Percentiles rank a stretch among this genome's conserved stretches.
These are phyloP conservation scores for rat (Rattus norvegicus) DNA, from an alignment of 2,113 vertebrate species.

Conservation along the genomic window GRCr8 NC_086024.1:77302001-77302500, in stretches of 20 bases:
- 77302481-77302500: background rate
- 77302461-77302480: too few relatives aligned
- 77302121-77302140: background rate
- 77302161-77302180: background rate
- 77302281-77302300: background rate
- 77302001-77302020: background rate
- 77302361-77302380: background rate
- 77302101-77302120: too few relatives aligned
- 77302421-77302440: background rate
- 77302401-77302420: background rate
- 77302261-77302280: background rate
- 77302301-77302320: background rate
- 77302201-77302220: accelerated
- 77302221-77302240: too few relatives aligned
- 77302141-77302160: background rate
- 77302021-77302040: background rate
- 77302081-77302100: background rate
- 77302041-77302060: accelerated
- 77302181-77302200: accelerated
- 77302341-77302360: background rate
- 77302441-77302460: background rate
- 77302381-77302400: background rate
- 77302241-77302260: background rate
- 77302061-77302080: background rate
- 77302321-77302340: background rate